Percentiles rank a stretch among this genome's conserved stretches.
These are phyloP conservation scores for Forbesichthys agassizii DNA, from an alignment of 2,113 vertebrate species.

Conservation along the genomic window DNA sequence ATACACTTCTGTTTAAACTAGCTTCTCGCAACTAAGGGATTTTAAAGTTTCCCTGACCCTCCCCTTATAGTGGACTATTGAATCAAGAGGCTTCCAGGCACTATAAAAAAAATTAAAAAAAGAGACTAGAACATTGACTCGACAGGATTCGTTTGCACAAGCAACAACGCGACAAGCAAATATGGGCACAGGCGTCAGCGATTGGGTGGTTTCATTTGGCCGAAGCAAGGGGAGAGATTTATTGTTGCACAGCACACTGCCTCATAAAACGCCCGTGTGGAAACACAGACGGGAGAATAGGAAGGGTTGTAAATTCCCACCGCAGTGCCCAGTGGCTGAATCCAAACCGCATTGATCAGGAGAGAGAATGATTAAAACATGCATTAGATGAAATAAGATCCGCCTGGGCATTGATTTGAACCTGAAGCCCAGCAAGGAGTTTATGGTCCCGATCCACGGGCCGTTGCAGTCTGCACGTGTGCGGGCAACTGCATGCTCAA, in stretches of 20 bases:
- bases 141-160: slow-evolving; percentile 57
- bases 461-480: slow-evolving; percentile 15
- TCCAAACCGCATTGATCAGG: slow-evolving; percentile 93
- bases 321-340: slow-evolving; percentile 83
- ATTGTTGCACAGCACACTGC: slow-evolving; percentile 77
- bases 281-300: slow-evolving; percentile 86
- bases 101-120: slow-evolving; percentile 70
- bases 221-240: slow-evolving; percentile 78
- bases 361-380: slow-evolving; percentile 90
- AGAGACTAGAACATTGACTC: slow-evolving; percentile 65
- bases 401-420: slow-evolving; percentile 90
- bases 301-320: slow-evolving; percentile 87
- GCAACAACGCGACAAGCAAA: slow-evolving; percentile 58
- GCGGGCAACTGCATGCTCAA: slow-evolving; percentile 12
- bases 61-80: slow-evolving; percentile 64
- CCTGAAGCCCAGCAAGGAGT: slow-evolving; percentile 61
- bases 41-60: slow-evolving; percentile 60
- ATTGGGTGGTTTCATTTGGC: slow-evolving; percentile 63
- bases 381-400: slow-evolving; percentile 91
- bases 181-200: slow-evolving; percentile 48
- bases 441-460: slow-evolving; percentile 50
- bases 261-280: slow-evolving; percentile 89
- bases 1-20: slow-evolving; percentile 55
- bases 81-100: slow-evolving; percentile 70
- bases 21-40: slow-evolving; percentile 57